Evolutionary conservation across 2,797 vertebrate species (phyloP), one percentile per base, ranked within the genome.

Genomic region (Schizothorax lantsangensis): DNA sequence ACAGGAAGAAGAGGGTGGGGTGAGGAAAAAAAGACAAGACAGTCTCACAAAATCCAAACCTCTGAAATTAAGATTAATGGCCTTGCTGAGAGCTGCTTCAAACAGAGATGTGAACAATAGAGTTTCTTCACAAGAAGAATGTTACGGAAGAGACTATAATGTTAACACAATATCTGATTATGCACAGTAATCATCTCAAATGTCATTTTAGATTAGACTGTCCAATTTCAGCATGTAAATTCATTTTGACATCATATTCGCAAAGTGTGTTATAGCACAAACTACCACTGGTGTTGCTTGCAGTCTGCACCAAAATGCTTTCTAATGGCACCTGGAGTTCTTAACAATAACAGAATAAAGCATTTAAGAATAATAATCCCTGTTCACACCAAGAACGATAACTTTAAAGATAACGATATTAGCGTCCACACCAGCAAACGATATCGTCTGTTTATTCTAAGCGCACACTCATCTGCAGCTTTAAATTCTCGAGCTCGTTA

Each of bases 1-100:
- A 78, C 33, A n/a, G 83, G 36, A 83, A 54, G 57, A 38, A 71
- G 83, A 72, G 45, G 84, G 40, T 84, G 87, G 78, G 83, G 68
- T 80, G 68, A 33, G 49, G 49, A 85, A n/a, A 14, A 88, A 89
- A 82, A 91, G 91, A 92, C 84, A 88, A 88, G 88, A 88, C 66
- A 86, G 83, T 92, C 92, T 89, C 89, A 91, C 89, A 91, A 91
- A 90, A 92, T 91, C 91, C 92, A 90, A 83, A n/a, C 86, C 66
- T 85, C 59, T 85, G 86, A 83, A 95, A 96, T 94, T 92, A 94
- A 96, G 95, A 96, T 91, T 93, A 96, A 96, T 93, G 92, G 84
- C 84, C 85, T 85, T 21, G 74, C 66, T 54, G 21, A 80, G 79
- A 90, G 91, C 79, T 89, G 91, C 84, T 74, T 91, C 82, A 91